Base-by-base conservation (phyloP, 2,888 invertebrate species). In the Coelinius sp. region DNA sequence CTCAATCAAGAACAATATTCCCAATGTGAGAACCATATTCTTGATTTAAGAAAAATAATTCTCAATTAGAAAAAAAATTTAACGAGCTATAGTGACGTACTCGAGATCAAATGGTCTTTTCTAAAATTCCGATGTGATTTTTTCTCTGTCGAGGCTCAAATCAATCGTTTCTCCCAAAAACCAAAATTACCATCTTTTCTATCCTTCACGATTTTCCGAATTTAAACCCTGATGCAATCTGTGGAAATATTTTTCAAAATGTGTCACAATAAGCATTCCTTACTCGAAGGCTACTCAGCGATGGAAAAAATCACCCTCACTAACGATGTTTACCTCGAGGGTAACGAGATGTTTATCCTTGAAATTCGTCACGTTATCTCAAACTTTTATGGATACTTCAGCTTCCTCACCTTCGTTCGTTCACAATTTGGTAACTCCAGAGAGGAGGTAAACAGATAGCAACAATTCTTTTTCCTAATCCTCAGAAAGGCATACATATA, bases 291-390 rank as follows among this genome's bases (percentile, higher is more conserved):
- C 24, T 25, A 20, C 20, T 35, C 44, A 20, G 31, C n/a, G 35
- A 27, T 44, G 46, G 63, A 77, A 73, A 41, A 41, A 41, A 74
- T 64, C 68, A 59, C 73, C 66, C 75, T 59, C 25, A 20, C 46
- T 68, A 24, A n/a, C 35, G 70, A 59, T 77, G 75, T 77, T 77
- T 76, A 76, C 74, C 69, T 69, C 65, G 68, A 74, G 70, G 70
- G 73, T 75, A 76, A 76, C 77, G 76, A 75, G 77, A 75, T 75
- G 69, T 76, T 76, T 76, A 70, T 75, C 77, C 77, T 77, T 77
- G 76, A 70, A 67, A 74, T 77, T 74, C 66, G 75, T 74, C 76
- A 77, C 76, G 76, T 44, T 31, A 70, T 71, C 31, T 59, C 52
- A 44, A n/a, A 71, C 22, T 66, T 71, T 70, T 70, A 70, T 66